phyloP scores from a whole-genome alignment of 2,888 invertebrate genomes.

The Tiliacea aurago region DNA sequence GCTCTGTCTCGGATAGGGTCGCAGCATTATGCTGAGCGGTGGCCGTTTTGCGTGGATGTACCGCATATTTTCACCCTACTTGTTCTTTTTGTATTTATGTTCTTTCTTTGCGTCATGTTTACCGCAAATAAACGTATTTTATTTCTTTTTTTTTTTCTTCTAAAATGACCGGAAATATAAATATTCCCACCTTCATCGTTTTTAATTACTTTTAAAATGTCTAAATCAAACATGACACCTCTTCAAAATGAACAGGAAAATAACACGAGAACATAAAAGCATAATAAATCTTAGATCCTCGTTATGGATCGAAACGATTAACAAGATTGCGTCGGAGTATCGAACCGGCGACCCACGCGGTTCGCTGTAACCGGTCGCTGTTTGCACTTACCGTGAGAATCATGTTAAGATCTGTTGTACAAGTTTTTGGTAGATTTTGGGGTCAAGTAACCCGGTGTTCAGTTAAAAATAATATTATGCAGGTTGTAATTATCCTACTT shows the following conservation, averaged over 20 bases:
- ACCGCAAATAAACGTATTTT: too few species aligned
- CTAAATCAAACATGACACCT: slow-evolving; percentile 42
- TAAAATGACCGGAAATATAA: slow-evolving; percentile 10
- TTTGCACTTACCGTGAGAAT: slow-evolving; percentile 56
- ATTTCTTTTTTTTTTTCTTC: too few species aligned
- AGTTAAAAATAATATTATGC: not conserved
- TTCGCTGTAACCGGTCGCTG: slow-evolving; percentile 50
- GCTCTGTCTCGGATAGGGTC: too few species aligned
- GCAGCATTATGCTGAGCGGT: too few species aligned
- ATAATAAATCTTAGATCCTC: slow-evolving; percentile 54
- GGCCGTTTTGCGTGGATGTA: too few species aligned
- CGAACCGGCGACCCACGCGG: slow-evolving; percentile 53
- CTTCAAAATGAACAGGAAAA: slow-evolving; percentile 27
- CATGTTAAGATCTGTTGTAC: slow-evolving; percentile 12
- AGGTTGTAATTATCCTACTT: slow-evolving; percentile 4
- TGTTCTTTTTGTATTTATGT: too few species aligned
- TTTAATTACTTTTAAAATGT: slow-evolving; percentile 21
- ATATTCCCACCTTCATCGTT: slow-evolving; percentile 1
- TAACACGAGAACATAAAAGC: slow-evolving; percentile 39
- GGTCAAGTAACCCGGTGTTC: slow-evolving; percentile 6
- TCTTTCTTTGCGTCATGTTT: too few species aligned
- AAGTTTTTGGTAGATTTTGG: slow-evolving; percentile 15
- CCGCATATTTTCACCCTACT: too few species aligned
- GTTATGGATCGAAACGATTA: slow-evolving; percentile 59
- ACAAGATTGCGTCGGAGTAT: slow-evolving; percentile 55